Percentiles rank a stretch among this genome's conserved stretches.
phyloP scores from a whole-genome alignment of 1,140 invertebrate species.

The Heterodera schachtii region DNA sequence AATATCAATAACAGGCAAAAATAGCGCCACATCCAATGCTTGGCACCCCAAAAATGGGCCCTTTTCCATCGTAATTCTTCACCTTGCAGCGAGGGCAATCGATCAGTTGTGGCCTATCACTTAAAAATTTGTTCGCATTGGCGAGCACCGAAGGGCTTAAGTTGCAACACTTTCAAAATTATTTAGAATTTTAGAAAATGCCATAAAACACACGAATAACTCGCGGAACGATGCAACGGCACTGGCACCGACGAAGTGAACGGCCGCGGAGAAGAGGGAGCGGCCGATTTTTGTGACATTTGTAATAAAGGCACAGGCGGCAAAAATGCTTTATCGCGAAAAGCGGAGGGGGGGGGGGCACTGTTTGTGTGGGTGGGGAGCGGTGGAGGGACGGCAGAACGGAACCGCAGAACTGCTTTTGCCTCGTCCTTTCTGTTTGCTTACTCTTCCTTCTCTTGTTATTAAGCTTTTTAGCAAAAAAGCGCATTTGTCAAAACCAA shows the following conservation, averaged over 20 bases:
- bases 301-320: background rate
- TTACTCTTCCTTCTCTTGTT: background rate
- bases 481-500: background rate
- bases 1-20: too few relatives aligned
- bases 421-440: background rate
- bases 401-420: background rate
- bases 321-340: background rate
- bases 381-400: background rate
- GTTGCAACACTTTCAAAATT: too few relatives aligned
- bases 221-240: slow-evolving; percentile 51
- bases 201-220: slow-evolving; percentile 33
- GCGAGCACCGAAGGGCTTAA: slow-evolving; percentile 57
- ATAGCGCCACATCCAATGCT: too few relatives aligned
- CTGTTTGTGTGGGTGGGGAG: background rate
- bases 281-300: background rate
- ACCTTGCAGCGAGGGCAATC: slow-evolving; percentile 51
- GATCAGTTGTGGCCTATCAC: slow-evolving; percentile 55
- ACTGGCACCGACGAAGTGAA: slow-evolving; percentile 33
- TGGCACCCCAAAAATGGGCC: too few relatives aligned
- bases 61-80: background rate
- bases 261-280: background rate
- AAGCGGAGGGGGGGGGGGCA: background rate
- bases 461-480: background rate
- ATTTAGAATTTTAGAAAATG: too few relatives aligned
- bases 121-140: slow-evolving; percentile 60